These are phyloP conservation scores for Tiliacea aurago DNA, from an alignment of 2,888 invertebrate species.

Conservation along the genomic window DNA sequence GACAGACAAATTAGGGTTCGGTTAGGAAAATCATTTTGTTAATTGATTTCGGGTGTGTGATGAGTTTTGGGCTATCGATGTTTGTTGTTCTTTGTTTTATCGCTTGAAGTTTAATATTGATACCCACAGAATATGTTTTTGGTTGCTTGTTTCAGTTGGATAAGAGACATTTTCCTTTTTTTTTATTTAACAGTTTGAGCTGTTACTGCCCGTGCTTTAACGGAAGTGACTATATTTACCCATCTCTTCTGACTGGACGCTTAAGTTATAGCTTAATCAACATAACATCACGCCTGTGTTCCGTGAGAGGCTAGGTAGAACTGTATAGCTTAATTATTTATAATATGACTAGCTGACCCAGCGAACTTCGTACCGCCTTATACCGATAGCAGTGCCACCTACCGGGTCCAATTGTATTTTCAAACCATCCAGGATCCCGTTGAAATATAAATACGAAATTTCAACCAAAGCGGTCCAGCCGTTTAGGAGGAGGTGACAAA, in stretches of 20 bases:
- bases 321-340: neutral
- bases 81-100: constrained; percentile 34
- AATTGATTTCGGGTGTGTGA: constrained; percentile 36
- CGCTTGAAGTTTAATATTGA: neutral
- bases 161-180: neutral
- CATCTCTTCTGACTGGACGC: neutral
- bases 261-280: neutral
- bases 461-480: too few relatives aligned
- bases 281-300: neutral
- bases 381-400: too few relatives aligned
- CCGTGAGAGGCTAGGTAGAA: neutral
- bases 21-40: constrained; percentile 43
- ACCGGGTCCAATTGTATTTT: too few relatives aligned
- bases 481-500: too few relatives aligned
- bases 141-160: neutral
- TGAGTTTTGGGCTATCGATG: constrained; percentile 20
- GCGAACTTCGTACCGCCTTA: too few relatives aligned
- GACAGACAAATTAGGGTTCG: constrained; percentile 68
- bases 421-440: too few relatives aligned
- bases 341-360: too few relatives aligned
- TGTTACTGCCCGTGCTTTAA: neutral
- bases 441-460: too few relatives aligned
- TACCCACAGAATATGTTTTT: neutral
- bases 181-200: neutral
- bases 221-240: neutral